phyloP scores from a whole-genome alignment of 53 echinoderm and acorn worm species.

The Paracentrotus lividus region DNA sequence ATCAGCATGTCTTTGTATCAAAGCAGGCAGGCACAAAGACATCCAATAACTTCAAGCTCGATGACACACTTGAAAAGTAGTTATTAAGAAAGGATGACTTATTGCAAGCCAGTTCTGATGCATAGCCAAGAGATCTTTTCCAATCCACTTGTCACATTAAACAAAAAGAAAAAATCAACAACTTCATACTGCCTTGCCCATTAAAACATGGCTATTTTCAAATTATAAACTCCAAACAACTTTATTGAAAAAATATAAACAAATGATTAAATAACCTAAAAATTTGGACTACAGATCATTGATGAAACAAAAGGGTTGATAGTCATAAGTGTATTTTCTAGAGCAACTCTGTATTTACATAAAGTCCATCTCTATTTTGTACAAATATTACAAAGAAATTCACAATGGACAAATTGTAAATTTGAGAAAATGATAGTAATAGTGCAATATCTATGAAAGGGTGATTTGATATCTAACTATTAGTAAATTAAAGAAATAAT shows the following conservation, averaged over 20 bases:
- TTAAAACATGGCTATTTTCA: background rate
- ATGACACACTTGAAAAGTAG: background rate
- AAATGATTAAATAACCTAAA: background rate
- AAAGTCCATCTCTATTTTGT: background rate
- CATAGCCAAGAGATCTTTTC: background rate
- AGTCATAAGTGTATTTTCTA: too few species aligned
- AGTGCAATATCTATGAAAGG: background rate
- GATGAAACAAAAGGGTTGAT: slow-evolving; percentile 30
- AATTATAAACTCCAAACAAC: background rate
- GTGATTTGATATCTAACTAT: slow-evolving; percentile 27
- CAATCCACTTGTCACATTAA: background rate
- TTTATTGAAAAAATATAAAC: background rate
- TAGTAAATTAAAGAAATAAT: background rate
- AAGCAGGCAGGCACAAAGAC: background rate
- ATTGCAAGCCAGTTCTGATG: slow-evolving; percentile 13
- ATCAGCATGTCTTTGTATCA: background rate
- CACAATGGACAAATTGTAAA: slow-evolving; percentile 13
- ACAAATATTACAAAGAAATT: slow-evolving; percentile 54
- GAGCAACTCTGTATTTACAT: slow-evolving; percentile 67
- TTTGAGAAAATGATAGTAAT: background rate
- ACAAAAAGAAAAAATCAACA: background rate
- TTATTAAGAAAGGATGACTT: slow-evolving; percentile 1
- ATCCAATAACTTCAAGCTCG: background rate
- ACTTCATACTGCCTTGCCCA: background rate
- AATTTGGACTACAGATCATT: background rate